Evolutionary conservation across 2,888 invertebrate genomes (phyloP).

Genomic region (Shargacucullia verbasci): DNA sequence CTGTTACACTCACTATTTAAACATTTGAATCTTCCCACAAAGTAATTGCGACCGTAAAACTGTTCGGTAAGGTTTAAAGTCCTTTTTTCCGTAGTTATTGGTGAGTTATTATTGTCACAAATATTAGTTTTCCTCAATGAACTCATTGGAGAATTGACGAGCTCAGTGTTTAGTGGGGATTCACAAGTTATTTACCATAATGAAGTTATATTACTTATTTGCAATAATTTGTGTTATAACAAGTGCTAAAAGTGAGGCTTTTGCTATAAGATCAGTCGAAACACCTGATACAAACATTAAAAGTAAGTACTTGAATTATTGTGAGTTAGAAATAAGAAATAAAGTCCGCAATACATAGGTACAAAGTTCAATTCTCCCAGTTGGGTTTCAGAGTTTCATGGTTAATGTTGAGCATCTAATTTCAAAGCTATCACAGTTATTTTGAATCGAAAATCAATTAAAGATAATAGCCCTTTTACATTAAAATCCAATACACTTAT

Average conservation of each 20-base stretch:
- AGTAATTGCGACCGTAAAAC: slow-evolving; percentile 7
- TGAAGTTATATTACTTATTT: slow-evolving; percentile 5
- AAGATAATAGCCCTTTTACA: no score
- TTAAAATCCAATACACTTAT: no score
- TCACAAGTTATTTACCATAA: slow-evolving; percentile 27
- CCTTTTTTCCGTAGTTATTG: background rate
- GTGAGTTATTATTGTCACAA: slow-evolving; percentile 12
- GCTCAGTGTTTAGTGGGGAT: slow-evolving; percentile 13
- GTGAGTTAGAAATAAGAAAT: no score
- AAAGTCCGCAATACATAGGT: no score
- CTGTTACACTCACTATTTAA: slow-evolving; percentile 15
- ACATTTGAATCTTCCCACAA: slow-evolving; percentile 1
- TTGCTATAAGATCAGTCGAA: background rate
- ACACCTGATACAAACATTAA: background rate
- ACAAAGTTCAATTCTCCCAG: no score
- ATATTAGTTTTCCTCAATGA: slow-evolving; percentile 35
- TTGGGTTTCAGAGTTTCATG: no score
- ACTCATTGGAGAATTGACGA: slow-evolving; percentile 18
- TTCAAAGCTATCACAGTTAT: no score
- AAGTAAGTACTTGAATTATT: slow-evolving; percentile 22
- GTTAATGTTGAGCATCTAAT: no score
- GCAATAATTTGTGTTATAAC: slow-evolving; percentile 15
- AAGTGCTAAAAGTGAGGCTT: slow-evolving; percentile 2
- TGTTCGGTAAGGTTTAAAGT: background rate
- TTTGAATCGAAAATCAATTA: no score